A percentile compares a stretch with the other conserved stretches of the same genome.
Conservation (phyloP, 2,113 vertebrate species). For the Aviceda subcristata region DNA sequence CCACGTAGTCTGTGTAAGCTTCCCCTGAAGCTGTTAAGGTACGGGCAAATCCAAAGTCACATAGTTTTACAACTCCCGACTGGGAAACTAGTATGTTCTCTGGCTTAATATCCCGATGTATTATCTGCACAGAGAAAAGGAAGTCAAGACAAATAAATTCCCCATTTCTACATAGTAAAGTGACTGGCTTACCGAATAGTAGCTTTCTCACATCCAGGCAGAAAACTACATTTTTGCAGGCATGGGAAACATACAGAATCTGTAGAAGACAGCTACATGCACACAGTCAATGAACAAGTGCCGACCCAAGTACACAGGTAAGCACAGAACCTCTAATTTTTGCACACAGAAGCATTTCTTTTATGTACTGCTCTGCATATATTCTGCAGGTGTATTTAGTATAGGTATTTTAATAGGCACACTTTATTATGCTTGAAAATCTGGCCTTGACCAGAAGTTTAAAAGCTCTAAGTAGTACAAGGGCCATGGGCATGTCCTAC, state of each 20-base stretch:
- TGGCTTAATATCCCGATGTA: slow-evolving; percentile 91
- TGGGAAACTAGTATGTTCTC: slow-evolving; percentile 93
- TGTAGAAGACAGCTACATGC: not conserved
- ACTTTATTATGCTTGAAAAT: not conserved
- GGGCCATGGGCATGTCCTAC: not conserved
- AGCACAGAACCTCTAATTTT: not conserved
- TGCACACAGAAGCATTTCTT: not conserved
- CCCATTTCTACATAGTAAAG: rapidly evolving
- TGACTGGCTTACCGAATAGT: not conserved
- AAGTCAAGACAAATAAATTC: not conserved
- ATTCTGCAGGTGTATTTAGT: not conserved
- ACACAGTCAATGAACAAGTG: not conserved
- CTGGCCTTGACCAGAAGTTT: not conserved
- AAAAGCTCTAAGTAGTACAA: not conserved
- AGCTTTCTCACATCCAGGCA: not conserved
- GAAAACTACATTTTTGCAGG: not conserved
- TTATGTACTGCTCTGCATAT: not conserved
- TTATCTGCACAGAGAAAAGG: slow-evolving; percentile 75
- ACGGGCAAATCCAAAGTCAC: slow-evolving; percentile 91
- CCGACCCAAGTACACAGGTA: not conserved
- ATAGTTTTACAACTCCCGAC: slow-evolving; percentile 85
- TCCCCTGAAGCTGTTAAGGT: slow-evolving; percentile 77
- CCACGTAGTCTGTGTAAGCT: slow-evolving; percentile 89
- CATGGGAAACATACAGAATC: not conserved
- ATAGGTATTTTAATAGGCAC: not conserved